A percentile compares a stretch with the other conserved stretches of the same genome.
Evolutionary conservation across 2,888 invertebrate genomes (phyloP).

Genomic region (Dyspetes luteomarginatus): DNA sequence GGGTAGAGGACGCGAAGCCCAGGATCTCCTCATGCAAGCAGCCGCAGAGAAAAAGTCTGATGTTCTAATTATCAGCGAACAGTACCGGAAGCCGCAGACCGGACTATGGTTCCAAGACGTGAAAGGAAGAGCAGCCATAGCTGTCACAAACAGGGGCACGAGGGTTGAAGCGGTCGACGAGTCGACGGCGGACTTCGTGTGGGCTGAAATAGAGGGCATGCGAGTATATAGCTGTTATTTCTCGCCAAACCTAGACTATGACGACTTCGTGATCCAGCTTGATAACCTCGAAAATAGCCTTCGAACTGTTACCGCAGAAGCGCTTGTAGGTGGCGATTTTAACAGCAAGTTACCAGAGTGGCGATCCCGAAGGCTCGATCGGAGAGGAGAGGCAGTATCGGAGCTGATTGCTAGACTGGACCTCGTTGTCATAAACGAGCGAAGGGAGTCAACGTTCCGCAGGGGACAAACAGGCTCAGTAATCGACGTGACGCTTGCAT

Average conservation of each 20-base stretch:
- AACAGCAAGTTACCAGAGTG: slow-evolving; percentile 56
- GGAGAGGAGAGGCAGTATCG: slow-evolving; percentile 35
- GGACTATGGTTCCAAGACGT: slow-evolving; percentile 23
- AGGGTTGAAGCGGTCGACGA: not conserved
- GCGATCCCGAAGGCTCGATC: slow-evolving; percentile 44
- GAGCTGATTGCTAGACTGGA: slow-evolving; percentile 24
- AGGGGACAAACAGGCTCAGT: slow-evolving; percentile 10
- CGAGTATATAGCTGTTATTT: slow-evolving; percentile 61
- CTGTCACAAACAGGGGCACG: slow-evolving; percentile 11
- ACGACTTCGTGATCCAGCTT: slow-evolving; percentile 7
- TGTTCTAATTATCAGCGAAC: slow-evolving; percentile 28
- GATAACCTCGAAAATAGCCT: slow-evolving; percentile 34
- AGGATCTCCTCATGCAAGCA: slow-evolving; percentile 50
- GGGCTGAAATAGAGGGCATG: slow-evolving; percentile 6
- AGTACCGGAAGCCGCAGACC: slow-evolving; percentile 17
- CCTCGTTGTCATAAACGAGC: slow-evolving; percentile 33
- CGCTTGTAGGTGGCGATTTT: slow-evolving; percentile 49
- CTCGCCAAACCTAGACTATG: slow-evolving; percentile 27
- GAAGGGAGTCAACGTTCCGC: slow-evolving; percentile 19
- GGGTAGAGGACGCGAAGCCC: slow-evolving; percentile 57
- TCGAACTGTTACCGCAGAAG: slow-evolving; percentile 4
- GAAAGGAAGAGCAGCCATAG: slow-evolving; percentile 51
- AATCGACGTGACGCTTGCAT: slow-evolving; percentile 1
- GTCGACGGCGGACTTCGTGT: slow-evolving; percentile 37
- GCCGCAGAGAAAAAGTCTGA: slow-evolving; percentile 40